Evolutionary conservation across 2,797 vertebrate species (phyloP).

Genomic region (Coracias cyanogaster): DNA sequence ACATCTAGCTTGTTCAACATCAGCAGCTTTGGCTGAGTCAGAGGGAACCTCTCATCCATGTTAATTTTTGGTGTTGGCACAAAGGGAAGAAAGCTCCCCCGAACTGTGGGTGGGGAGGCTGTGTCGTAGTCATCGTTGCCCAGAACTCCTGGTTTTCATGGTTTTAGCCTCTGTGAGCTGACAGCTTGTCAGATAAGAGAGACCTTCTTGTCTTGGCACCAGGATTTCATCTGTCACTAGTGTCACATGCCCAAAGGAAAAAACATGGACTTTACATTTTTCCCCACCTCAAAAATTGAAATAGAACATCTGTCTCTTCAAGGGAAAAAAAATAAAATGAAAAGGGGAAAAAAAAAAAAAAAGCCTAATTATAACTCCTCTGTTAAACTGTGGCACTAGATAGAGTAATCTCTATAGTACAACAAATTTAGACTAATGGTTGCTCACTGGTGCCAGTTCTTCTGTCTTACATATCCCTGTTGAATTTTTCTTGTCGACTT

Average conservation of each 20-base stretch:
- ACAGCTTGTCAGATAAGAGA: not conserved
- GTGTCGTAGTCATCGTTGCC: not conserved
- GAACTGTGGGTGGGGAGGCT: not conserved
- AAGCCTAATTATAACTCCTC: not conserved
- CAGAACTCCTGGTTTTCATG: not conserved
- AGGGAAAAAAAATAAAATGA: not conserved
- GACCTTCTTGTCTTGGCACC: not conserved
- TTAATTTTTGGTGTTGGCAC: not conserved
- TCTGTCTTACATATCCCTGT: not conserved
- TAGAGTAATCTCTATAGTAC: not conserved
- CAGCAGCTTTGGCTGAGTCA: constrained; percentile 43
- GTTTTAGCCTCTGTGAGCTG: not conserved
- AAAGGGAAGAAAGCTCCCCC: not conserved
- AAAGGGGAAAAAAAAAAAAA: not conserved
- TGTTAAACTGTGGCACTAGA: not conserved
- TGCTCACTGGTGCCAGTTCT: not conserved
- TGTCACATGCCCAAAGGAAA: not conserved
- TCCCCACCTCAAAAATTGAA: not conserved
- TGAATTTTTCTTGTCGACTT: not conserved
- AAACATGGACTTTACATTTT: not conserved
- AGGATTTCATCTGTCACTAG: not conserved
- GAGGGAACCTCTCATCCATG: constrained; percentile 7
- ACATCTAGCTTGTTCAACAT: not conserved
- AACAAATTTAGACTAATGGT: not conserved
- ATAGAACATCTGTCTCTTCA: not conserved